These are phyloP conservation scores for Pseudorhombus dupliciocellatus DNA, from an alignment of 2,113 vertebrate species.

Conservation along the genomic window DNA sequence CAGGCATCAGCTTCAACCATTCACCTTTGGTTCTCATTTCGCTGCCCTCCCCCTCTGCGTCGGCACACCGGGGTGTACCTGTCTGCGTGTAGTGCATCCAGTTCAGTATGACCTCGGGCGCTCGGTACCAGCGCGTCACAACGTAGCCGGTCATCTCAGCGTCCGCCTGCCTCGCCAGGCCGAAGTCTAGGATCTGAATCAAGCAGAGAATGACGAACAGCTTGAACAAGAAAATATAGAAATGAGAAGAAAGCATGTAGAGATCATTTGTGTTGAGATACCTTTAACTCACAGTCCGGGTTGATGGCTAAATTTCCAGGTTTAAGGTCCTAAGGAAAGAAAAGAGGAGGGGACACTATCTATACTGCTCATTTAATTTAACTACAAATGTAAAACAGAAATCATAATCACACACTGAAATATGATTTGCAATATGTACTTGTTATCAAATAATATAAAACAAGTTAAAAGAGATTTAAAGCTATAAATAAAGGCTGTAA, in stretches of 20 bases:
- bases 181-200: conserved; percentile 94
- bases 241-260: neutral
- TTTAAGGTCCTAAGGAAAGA: conserved; percentile 88
- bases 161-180: conserved; percentile 92
- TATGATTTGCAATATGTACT: too few relatives aligned
- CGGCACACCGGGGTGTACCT: conserved; percentile 63
- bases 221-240: rapidly evolving
- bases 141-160: conserved; percentile 97
- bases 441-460: too few relatives aligned
- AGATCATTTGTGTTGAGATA: conserved; percentile 40
- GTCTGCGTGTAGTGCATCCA: conserved; percentile 99
- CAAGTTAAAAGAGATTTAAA: neutral
- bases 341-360: neutral
- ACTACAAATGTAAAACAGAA: too few relatives aligned
- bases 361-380: too few relatives aligned
- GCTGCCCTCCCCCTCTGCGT: neutral
- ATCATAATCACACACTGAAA: too few relatives aligned
- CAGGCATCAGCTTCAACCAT: neutral
- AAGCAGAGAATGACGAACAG: rapidly evolving
- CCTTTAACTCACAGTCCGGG: conserved; percentile 97
- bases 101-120: conserved; percentile 95
- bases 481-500: neutral
- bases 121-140: conserved; percentile 98
- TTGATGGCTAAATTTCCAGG: conserved; percentile 96
- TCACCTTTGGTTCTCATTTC: too few relatives aligned